Evolutionary conservation across 2,888 invertebrate species (phyloP), one percentile per base, ranked within the genome.

Genomic region (Morinoia aosen): DNA sequence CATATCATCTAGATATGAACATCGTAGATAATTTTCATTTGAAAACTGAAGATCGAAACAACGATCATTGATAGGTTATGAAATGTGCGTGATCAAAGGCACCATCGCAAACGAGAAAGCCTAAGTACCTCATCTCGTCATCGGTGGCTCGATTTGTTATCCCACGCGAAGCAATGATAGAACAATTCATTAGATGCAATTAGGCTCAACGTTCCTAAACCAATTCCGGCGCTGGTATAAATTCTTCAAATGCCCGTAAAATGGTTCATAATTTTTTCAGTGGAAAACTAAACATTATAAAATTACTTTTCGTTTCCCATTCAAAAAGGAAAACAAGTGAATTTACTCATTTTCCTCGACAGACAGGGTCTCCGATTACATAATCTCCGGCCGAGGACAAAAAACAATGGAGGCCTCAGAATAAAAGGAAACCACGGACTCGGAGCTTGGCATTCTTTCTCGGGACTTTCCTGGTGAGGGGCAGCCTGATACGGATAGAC

Each of bases 401-500:
- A 93, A 93, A 57, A 76, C 76, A 76, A 56, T 57, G 58, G 93
- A 56, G n/a, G 57, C 57, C 57, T 57, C 57, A 19, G 58, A 93
- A 93, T 39, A 93, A 93, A 58, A 93, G 93, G 93, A 93, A 93
- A 93, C 93, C 93, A 56, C 93, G 90, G 58, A 57, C 57, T 93
- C 93, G 93, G 93, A 48, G 93, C 93, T 93, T 57, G 93, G 93
- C 93, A 93, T 93, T 93, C 93, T 93, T 93, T 93, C 93, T 39
- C 3, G 93, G 33, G 93, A 93, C 93, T 93, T 93, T 93, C 57
- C 57, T 93, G 93, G 93, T 19, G 16, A 90, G 90, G 48, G 93
- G 57, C 93, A 39, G 93, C 48, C 93, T 93, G 93, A 93, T 93
- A 93, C 93, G 93, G 93, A 93, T 57, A 93, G 93, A 93, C 93